Evolutionary conservation across 2,888 invertebrate genomes (phyloP).

Genomic region (Drosophila gaucha): DNA sequence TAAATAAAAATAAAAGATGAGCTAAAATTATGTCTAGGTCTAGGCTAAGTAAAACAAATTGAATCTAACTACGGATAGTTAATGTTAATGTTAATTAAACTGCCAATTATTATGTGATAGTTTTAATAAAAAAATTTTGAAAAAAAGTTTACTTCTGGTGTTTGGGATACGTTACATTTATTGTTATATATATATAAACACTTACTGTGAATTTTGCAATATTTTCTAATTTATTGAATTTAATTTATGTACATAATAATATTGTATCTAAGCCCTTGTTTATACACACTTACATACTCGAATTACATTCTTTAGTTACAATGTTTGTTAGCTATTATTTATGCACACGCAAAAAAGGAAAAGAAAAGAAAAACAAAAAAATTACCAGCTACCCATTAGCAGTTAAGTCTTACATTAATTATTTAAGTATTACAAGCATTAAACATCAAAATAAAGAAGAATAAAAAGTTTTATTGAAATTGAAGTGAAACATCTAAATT

Average conservation of each 20-base stretch:
- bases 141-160: constrained; percentile 54
- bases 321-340: constrained; percentile 81
- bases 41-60: constrained; percentile 47
- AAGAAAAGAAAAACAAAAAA: constrained; percentile 4
- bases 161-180: constrained; percentile 67
- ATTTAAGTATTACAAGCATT: constrained; percentile 77
- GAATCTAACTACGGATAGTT: constrained; percentile 35
- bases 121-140: constrained; percentile 63
- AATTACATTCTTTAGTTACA: constrained; percentile 67
- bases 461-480: constrained; percentile 76
- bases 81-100: constrained; percentile 68
- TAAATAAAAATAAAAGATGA: background rate
- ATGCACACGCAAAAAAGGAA: constrained; percentile 47
- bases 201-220: constrained; percentile 69
- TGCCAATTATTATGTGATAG: constrained; percentile 82
- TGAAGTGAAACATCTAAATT: constrained; percentile 43
- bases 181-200: constrained; percentile 59
- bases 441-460: constrained; percentile 61
- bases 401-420: constrained; percentile 62
- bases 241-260: constrained; percentile 68
- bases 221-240: constrained; percentile 78
- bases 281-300: constrained; percentile 43
- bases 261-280: constrained; percentile 54
- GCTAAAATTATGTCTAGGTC: constrained; percentile 20
- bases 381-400: constrained; percentile 31